These are phyloP conservation scores for Brachypterus glaber DNA, from an alignment of 2,888 invertebrate genomes.

Conservation along the genomic window DNA sequence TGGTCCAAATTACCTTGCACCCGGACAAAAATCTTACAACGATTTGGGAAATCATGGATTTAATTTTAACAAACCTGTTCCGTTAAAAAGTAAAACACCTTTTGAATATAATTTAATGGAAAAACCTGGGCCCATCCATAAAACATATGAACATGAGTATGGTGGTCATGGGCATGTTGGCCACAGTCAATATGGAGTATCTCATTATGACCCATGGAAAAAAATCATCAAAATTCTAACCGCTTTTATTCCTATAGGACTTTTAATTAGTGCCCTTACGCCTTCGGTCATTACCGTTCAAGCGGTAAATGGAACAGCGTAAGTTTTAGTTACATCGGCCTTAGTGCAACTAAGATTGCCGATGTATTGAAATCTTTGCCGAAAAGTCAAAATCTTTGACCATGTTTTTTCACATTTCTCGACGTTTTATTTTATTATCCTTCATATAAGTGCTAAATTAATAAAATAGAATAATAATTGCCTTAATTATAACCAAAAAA, in stretches of 20 bases:
- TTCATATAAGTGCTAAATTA: no score
- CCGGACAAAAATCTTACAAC: slow-evolving; percentile 7
- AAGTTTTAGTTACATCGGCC: no score
- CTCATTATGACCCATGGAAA: slow-evolving; percentile 45
- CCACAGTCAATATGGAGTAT: slow-evolving; percentile 7
- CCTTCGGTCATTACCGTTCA: slow-evolving; percentile 56
- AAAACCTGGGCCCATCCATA: slow-evolving; percentile 14
- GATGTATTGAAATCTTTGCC: no score
- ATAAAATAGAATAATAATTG: no score
- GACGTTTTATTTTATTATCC: no score
- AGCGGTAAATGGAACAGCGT: slow-evolving; percentile 33
- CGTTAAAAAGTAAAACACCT: slow-evolving; percentile 18
- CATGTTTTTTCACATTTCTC: no score
- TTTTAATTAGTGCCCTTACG: slow-evolving; percentile 60
- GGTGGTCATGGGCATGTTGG: slow-evolving; percentile 8
- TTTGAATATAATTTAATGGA: slow-evolving; percentile 23
- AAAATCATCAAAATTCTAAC: slow-evolving; percentile 55
- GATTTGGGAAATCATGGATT: slow-evolving; percentile 15
- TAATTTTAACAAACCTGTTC: slow-evolving; percentile 21
- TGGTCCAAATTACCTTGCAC: no score
- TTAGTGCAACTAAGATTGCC: no score
- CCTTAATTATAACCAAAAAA: no score
- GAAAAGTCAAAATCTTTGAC: no score
- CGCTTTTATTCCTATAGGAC: slow-evolving; percentile 59
- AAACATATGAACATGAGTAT: slow-evolving; percentile 9